Percentiles rank a stretch among this genome's conserved stretches.
These are phyloP conservation scores for Stichodactyla mertensii DNA, from an alignment of 64 coral and sea anemone species.

Conservation along the genomic window DNA sequence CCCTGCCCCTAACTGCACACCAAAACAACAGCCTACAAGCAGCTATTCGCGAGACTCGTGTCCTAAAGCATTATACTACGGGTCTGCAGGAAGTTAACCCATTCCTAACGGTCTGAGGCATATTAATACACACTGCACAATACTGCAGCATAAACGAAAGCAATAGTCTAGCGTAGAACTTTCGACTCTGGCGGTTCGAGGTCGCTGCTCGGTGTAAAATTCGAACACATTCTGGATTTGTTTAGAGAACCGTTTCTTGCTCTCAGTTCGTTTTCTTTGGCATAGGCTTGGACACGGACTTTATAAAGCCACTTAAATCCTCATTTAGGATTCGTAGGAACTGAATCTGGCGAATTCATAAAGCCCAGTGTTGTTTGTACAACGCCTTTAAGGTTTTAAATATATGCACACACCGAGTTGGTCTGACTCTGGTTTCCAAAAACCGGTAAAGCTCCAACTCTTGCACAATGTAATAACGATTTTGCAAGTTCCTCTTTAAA, in stretches of 20 bases:
- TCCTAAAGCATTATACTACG: neutral
- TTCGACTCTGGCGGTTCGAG: slow-evolving; percentile 3
- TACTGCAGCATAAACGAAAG: slow-evolving; percentile 3
- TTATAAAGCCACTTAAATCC: neutral
- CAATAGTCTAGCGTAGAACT: neutral
- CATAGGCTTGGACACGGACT: neutral
- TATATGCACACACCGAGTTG: slow-evolving; percentile 12
- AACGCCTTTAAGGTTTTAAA: neutral
- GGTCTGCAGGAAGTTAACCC: neutral
- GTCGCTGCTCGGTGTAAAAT: neutral
- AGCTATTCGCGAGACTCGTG: neutral
- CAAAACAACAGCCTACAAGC: slow-evolving; percentile 3
- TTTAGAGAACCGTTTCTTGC: neutral
- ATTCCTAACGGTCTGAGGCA: neutral
- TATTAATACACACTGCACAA: neutral
- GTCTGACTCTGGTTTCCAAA: neutral
- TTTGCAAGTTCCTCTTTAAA: neutral
- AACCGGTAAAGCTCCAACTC: neutral
- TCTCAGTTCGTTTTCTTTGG: neutral
- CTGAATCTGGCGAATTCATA: slow-evolving; percentile 6
- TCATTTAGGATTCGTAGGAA: neutral
- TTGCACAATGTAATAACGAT: neutral
- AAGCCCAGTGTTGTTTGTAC: neutral
- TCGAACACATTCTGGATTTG: slow-evolving; percentile 14
- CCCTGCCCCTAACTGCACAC: neutral